Evolutionary conservation across 2,113 vertebrate species (phyloP).

Genomic region (Gadus macrocephalus): DNA sequence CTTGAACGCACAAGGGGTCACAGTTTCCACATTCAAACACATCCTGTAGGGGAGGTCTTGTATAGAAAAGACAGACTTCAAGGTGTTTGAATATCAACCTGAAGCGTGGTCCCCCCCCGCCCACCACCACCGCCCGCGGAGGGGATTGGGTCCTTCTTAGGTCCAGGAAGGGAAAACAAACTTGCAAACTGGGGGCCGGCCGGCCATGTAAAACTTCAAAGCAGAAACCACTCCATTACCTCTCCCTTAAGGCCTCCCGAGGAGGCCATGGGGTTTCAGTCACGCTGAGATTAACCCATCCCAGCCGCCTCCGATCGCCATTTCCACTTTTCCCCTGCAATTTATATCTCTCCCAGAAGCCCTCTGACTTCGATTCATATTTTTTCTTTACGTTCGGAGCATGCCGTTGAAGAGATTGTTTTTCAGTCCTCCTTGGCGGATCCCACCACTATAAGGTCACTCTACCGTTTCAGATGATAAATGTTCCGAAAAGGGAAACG

Average conservation of each 20-base stretch:
- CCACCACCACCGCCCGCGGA: no score
- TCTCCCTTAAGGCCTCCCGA: constrained; percentile 51
- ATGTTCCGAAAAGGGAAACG: constrained; percentile 11
- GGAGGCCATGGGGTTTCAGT: constrained; percentile 37
- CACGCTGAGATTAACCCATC: constrained; percentile 54
- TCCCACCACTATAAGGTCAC: constrained; percentile 22
- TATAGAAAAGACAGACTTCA: constrained; percentile 52
- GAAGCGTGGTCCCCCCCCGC: constrained; percentile 37
- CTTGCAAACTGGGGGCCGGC: constrained; percentile 39
- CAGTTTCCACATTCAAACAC: constrained; percentile 36
- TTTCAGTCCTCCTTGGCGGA: constrained; percentile 30
- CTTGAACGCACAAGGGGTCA: background rate
- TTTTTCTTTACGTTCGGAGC: constrained; percentile 64
- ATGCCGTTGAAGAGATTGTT: constrained; percentile 46
- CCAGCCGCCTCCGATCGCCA: constrained; percentile 41
- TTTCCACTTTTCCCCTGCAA: constrained; percentile 38
- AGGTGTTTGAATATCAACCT: constrained; percentile 58
- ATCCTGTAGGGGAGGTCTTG: constrained; percentile 36
- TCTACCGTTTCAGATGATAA: constrained; percentile 13
- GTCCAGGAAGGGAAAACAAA: constrained; percentile 62
- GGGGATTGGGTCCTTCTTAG: constrained; percentile 46
- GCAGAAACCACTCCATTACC: constrained; percentile 24
- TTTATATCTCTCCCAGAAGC: constrained; percentile 32
- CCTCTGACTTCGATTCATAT: constrained; percentile 40
- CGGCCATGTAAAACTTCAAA: constrained; percentile 62